Base-by-base conservation (phyloP, 2,797 vertebrate genomes). In the Scomberomorus guttatus region DNA sequence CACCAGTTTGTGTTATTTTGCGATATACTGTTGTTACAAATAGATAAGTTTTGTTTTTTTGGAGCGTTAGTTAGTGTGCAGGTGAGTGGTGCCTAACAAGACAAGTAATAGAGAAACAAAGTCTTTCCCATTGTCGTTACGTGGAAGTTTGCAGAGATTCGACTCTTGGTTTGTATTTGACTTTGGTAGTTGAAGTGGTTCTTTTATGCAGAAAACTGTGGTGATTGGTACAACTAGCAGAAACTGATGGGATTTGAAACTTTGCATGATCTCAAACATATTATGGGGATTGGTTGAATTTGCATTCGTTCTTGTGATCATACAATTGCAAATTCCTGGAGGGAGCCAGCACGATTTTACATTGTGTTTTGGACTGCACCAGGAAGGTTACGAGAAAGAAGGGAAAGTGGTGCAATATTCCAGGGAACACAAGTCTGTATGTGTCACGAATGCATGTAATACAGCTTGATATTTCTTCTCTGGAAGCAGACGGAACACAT, bases 391-490 rank as follows among this genome's bases (percentile, higher is more conserved):
- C 55, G 1, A 64, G 51, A 63, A n/a, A 58, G 11, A 3, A 29
- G 15, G 39, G 11, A 70, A 81, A 80, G 39, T 8, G 1, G 50
- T 42, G 54, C 15, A 48, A 61, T 69, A 74, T 77, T 75, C 25
- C 13, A 2, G 72, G 78, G 80, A 79, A 57, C 18, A 18, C 32
- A 48, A 29, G 51, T 27, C 9, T 15, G 0, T 14, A 1, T 4
- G 39, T 34, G 24, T 72, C 13, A 68, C 8, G 11, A 46, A 66
- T 18, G 20, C 56, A 44, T 37, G n/a, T 11, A 11, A 25, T 77
- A 18, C 13, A 52, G 63, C 22, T 76, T 48, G 55, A 72, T 59
- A 34, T 37, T 69, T 68, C 48, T 57, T 56, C 32, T 56, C 27
- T 78, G 46, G 42, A 64, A 58, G 52, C 32, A 48, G 20, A 52